These are phyloP conservation scores for Carcharodon carcharias DNA, from an alignment of 2,797 vertebrate species.

Conservation along the genomic window DNA sequence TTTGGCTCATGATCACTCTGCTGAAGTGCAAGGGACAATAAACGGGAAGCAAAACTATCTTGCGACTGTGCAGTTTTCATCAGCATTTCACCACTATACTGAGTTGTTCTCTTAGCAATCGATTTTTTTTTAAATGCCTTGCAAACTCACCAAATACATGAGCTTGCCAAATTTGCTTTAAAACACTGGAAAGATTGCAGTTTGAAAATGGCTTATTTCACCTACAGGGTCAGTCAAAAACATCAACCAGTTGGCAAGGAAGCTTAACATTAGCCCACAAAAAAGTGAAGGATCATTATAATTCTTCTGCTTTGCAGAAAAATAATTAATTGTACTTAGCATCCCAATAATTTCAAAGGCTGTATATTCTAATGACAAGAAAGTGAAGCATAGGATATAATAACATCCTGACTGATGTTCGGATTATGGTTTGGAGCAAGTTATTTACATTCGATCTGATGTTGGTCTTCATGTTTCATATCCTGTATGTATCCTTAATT, in stretches of 20 bases:
- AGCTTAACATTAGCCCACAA: not conserved
- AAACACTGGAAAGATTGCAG: not conserved
- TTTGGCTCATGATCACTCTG: not conserved
- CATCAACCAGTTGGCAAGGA: not conserved
- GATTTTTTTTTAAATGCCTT: not conserved
- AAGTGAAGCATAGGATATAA: not conserved
- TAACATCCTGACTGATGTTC: not conserved
- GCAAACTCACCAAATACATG: not conserved
- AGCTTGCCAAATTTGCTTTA: not conserved
- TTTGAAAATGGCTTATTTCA: not conserved
- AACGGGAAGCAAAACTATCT: not conserved
- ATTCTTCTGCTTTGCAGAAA: not conserved
- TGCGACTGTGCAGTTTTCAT: not conserved
- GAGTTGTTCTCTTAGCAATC: not conserved
- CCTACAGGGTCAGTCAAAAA: not conserved
- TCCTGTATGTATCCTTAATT: not conserved
- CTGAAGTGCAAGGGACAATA: not conserved
- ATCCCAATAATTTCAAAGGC: not conserved
- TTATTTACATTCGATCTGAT: not conserved
- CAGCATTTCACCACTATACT: not conserved
- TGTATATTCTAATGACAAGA: not conserved
- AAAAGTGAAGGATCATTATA: not conserved
- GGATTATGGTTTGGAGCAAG: not conserved
- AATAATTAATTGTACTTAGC: not conserved
- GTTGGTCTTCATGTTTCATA: not conserved